Base-by-base conservation (phyloP, 2,797 vertebrate genomes). In the Lophotriccus pileatus region DNA sequence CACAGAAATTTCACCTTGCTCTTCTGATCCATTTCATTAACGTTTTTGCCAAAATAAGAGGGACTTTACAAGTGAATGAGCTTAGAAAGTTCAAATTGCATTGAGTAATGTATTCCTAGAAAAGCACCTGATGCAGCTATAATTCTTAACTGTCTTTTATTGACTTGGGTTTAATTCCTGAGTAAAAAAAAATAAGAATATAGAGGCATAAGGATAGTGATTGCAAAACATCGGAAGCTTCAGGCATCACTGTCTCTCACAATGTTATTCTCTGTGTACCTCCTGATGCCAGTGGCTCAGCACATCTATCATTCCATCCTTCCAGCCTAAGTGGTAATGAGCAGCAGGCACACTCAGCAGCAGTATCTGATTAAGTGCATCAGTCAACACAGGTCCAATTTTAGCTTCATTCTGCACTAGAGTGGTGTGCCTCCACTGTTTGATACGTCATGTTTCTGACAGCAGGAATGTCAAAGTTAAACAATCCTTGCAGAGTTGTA, bases 401-500 rank as follows among this genome's bases (percentile, higher is more conserved):
- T 84, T 62, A 90, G 43, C 58, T 90, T 88, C 27, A 17, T 75
- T 86, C 63, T 84, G 8, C 30, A 7, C 70, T 77, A 17, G 25
- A 56, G 34, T 75, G 27, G 12, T 90, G 44, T 56, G 46, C 37
- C 32, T 90, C 37, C 30, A 12, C 24, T 83, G 27, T 44, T 93
- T 73, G 72, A 56, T 77, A 64, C 13, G 30, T 49, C 7, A 0
- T 60, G 50, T 41, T 91, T 91, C 53, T 88, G 88, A 86, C 73
- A 84, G 53, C 41, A 68, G 82, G 80, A 93, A 77, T 89, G 82
- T 69, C 73, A 14, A 79, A 85, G 43, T 64, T 63, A 87, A 92
- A 94, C 77, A 87, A 87, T 85, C 63, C 64, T 91, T 89, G 44
- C 60, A 36, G 53, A 74, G 50, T 85, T 84, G 60, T 67, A 87